Base-by-base conservation (phyloP, 1,140 invertebrate genomes). In the Hyles euphorbiae region DNA sequence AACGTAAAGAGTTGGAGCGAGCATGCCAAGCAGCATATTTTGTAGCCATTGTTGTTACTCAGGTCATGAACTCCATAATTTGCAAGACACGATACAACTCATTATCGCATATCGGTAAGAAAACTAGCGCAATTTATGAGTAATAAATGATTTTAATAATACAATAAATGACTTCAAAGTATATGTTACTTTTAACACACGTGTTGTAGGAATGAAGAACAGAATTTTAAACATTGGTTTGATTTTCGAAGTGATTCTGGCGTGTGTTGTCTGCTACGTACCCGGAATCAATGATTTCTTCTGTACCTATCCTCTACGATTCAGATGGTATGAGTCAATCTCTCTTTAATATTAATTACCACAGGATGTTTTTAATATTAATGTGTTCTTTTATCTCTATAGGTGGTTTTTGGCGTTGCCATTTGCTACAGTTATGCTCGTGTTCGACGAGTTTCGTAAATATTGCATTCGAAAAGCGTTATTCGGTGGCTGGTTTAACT, bases 21-120 rank as follows among this genome's bases (percentile, higher is more conserved):
- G 95, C 94, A 6, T 94, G 94, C 67, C 94, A 96, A 72, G 94
- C 95, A 3, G 91, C 94, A 11, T 96, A 94, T 82, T 96, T 96
- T 72, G 90, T 95, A 8, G 91, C 94, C 5, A 94, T 96, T 60
- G 94, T 96, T 6, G 89, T 95, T 43, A 94, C 94, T 5, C 95
- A 96, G 87, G 93, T 94, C 90, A 92, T 93, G 61, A 94, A 96
- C 89, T 89, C 94, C 48, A 92, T 96, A 60, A 93, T 96, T 65
- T 95, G 94, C 78, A 96, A 96, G 78, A 96, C 94, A 0, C 90
- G 95, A 70, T 91, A 92, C 63, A 92, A 94, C 64, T 96, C 95
- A 2, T 81, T 96, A n/a, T 89, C 95, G 61, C 92, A 94, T 33
- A 69, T 84, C 8, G 84, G 84, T 87, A 56, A 70, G 81, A 43